Evolutionary conservation across 2,113 vertebrate genomes (phyloP), one percentile per base, ranked within the genome.

Genomic region (human): DNA sequence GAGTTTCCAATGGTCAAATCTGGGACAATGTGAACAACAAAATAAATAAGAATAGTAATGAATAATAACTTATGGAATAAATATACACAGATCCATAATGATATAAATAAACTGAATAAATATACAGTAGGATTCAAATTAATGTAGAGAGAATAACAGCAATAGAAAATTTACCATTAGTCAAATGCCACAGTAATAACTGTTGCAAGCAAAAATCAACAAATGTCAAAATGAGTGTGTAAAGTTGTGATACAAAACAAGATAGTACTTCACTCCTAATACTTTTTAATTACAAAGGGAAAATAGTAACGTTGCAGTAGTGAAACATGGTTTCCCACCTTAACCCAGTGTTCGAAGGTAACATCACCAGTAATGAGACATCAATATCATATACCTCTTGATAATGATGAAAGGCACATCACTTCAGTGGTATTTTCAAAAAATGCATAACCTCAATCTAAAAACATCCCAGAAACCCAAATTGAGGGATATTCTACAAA

Each of bases 91-190:
- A 18, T 81, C 38, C 23, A 38, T 16, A 70, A 12, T 79, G 45
- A 73, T 30, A 68, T 35, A 83, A 84, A 80, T 8, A 70, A 94
- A 87, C 5, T 18, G 50, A 80, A 92, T 73, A 68, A 52, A 82
- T 17, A 81, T 23, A 80, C 9, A 87, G 20, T 6, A 73, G 38
- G 92, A 87, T 73, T 91, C 50, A 73, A 97, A 40, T 57, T 86
- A 83, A 90, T n/a, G 17, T 48, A 76, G 27, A 61, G 79, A 18
- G n/a, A 72, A 87, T 7, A 57, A 48, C 68, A n/a, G 84, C 68
- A 79, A 94, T 32, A 94, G 52, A 91, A 80, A 89, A 94, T 68
- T 64, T 48, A 88, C 30, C 68, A 70, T 40, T 23, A 84, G 70
- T 30, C 32, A 94, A 83, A 80, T 61, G 50, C n/a, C 57, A 88